Base-by-base conservation (phyloP, 2,113 vertebrate species). In the Syngnathus floridae region DNA sequence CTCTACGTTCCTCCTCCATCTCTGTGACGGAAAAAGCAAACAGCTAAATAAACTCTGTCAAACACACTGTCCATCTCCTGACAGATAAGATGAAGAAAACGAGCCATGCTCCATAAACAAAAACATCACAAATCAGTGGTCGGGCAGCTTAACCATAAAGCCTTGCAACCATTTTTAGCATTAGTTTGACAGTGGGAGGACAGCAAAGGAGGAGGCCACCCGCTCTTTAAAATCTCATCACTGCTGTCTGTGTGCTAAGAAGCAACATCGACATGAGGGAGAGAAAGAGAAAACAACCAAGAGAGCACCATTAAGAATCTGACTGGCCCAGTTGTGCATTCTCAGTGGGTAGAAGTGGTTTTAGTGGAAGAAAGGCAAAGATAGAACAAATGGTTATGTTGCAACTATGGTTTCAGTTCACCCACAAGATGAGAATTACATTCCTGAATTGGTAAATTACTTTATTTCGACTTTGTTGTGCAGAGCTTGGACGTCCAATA, bases 181-280 rank as follows among this genome's bases (percentile, higher is more conserved):
- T 79, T 64, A 73, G 77, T 77, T 62, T n/a, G 36, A 69, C 69
- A 58, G 65, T 48, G 60, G 78, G 69, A 81, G 73, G 77, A 86
- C 71, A 82, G 84, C 69, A 72, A 76, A 67, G 59, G 67, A 54
- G 67, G 76, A 84, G 65, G 75, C 83, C 75, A 83, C 82, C 83
- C 77, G 48, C 88, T 90, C 76, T 87, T 91, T 91, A 91, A 91
- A 91, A 88, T 75, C 82, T 76, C 88, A 89, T 91, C 84, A 87
- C 70, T 64, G 75, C 84, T 82, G 75, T 78, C 67, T 77, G 61
- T 1, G 71, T 69, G 60, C 55, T 65, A 63, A 60, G 64, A 80
- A 78, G 76, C 67, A 74, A 66, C 59, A 77, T 73, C 22, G 49
- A 59, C 72, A 77, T 67, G 74, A 68, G 80, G 72, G 51, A 60